These are phyloP conservation scores for Tetranychus truncatus DNA, from an alignment of 2,888 invertebrate genomes.

Conservation along the genomic window DNA sequence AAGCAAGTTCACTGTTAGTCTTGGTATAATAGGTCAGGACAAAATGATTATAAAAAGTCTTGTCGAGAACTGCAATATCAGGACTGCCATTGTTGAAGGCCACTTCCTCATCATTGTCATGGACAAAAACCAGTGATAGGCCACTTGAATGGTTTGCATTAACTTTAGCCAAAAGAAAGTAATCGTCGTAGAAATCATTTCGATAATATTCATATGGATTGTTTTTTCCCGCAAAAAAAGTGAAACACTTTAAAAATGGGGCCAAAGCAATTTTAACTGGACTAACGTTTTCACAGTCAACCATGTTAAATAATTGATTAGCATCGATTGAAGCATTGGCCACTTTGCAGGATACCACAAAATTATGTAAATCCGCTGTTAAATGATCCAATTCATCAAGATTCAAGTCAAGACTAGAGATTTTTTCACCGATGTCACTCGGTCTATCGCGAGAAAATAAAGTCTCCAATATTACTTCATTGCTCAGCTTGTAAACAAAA, in stretches of 20 bases:
- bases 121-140: background rate
- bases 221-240: background rate
- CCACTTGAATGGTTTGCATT: background rate
- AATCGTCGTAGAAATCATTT: background rate
- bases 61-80: background rate
- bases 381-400: background rate
- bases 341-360: background rate
- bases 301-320: background rate
- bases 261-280: background rate
- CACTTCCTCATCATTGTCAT: background rate
- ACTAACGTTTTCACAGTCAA: background rate
- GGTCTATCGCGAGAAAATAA: background rate
- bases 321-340: background rate
- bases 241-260: background rate
- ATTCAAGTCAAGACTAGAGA: background rate
- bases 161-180: background rate
- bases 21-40: background rate
- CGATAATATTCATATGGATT: background rate
- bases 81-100: background rate
- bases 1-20: background rate
- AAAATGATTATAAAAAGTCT: background rate
- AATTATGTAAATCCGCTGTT: background rate
- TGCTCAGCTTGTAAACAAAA: background rate
- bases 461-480: background rate
- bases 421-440: background rate